A percentile compares a stretch with the other conserved stretches of the same genome.
Conservation (phyloP, 1,140 invertebrate genomes). For the Drosophila orena region DNA sequence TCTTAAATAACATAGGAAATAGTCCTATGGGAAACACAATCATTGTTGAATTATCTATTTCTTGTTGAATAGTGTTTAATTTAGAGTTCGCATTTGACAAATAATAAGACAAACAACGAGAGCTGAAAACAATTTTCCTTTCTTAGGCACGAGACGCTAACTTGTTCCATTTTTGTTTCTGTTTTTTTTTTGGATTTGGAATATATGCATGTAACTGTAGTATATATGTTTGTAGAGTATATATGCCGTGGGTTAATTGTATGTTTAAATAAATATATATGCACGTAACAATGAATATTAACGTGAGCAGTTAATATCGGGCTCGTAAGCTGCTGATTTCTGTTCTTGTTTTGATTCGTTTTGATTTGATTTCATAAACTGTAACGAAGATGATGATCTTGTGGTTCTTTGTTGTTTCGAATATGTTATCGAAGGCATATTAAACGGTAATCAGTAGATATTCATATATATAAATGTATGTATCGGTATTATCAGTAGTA, state of each 20-base stretch:
- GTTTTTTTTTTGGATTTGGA: neutral
- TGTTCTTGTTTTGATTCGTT: slow-evolving; percentile 21
- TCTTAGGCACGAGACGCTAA: slow-evolving; percentile 18
- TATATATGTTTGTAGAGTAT: slow-evolving; percentile 36
- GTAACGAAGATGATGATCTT: slow-evolving; percentile 48
- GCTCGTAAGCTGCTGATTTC: slow-evolving; percentile 10
- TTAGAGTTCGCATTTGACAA: slow-evolving; percentile 1
- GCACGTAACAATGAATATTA: slow-evolving; percentile 44
- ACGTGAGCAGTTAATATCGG: slow-evolving; percentile 54
- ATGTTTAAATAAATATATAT: slow-evolving; percentile 52
- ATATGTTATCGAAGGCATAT: slow-evolving; percentile 69
- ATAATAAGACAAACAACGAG: neutral
- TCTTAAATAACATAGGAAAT: too few species aligned
- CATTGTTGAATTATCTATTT: neutral
- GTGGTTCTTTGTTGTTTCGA: slow-evolving; percentile 54
- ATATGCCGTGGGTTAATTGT: slow-evolving; percentile 53
- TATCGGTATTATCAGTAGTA: slow-evolving; percentile 74
- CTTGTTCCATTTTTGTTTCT: slow-evolving; percentile 4
- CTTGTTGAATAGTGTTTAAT: neutral
- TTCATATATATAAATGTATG: slow-evolving; percentile 62
- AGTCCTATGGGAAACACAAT: neutral
- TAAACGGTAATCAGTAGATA: slow-evolving; percentile 73
- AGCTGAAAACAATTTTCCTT: slow-evolving; percentile 4
- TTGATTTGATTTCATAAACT: slow-evolving; percentile 36
- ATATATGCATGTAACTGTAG: slow-evolving; percentile 29